Base-by-base conservation (phyloP, 2,797 vertebrate genomes). In the Sebastes ruberrimus region DNA sequence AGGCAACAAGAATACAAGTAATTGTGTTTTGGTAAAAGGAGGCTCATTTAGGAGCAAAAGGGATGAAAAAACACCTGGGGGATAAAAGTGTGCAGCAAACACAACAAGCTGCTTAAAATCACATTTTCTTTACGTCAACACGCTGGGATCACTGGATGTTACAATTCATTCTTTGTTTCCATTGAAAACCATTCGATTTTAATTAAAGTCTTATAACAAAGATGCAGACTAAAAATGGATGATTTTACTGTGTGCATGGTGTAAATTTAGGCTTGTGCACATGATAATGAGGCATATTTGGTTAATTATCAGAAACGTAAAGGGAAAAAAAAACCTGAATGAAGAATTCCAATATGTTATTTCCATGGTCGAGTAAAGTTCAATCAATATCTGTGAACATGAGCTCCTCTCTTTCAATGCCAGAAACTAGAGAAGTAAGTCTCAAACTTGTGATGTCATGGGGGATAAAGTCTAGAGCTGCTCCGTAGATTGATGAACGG, bases 31-130 rank as follows among this genome's bases (percentile, higher is more conserved):
- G 82, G 86, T 60, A 75, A 92, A 92, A 89, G 20, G n/a, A 86
- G 65, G 30, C 81, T 85, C n/a, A 82, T 91, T 89, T 86, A 71
- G 80, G 63, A 86, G 61, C 66, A 81, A 84, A 46, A 18, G 16
- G 42, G 7, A 69, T 65, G 59, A 56, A 61, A 73, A 80, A 69
- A 90, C 90, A 94, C 76, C 86, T 94, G 91, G 90, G 91, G 90
- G 82, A 87, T 84, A 78, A 93, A 91, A 85, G 78, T 86, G 83
- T 67, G 88, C 67, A 76, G 63, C 22, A 67, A 84, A 69, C 30
- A 89, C 88, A 87, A 18, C 66, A 57, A 69, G 81, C 81, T 85
- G 75, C 86, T 90, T 78, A 74, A 32, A 76, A 71, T 55, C 28
- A 56, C 62, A 76, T 76, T 77, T 85, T 32, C 57, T 85, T 62